Evolutionary conservation across 2,888 invertebrate species (phyloP), one percentile per base, ranked within the genome.

Genomic region (Leptopterna dolabrata): DNA sequence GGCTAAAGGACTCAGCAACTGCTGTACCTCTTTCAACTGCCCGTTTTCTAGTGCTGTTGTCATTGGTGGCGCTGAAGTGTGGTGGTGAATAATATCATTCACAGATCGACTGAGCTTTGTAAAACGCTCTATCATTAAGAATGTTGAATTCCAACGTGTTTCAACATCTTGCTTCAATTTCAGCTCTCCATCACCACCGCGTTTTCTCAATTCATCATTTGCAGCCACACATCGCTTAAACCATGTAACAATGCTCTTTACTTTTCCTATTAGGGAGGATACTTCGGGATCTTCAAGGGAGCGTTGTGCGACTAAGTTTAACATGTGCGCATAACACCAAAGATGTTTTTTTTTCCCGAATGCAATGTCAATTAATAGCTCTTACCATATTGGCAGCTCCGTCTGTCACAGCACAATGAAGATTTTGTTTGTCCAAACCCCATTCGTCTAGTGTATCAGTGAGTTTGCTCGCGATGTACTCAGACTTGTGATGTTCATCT

Each of bases 261-360:
- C 84, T 73, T 84, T 84, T 30, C 13, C 19, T 1, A 84, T 84
- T 6, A 84, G 16, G 1, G n/a, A 16, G 14, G 11, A 3, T n/a
- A 84, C 2, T 4, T 73, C 29, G 84, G 89, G 89, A 0, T 89
- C 83, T 27, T 36, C 27, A n/a, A 87, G 16, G n/a, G 87, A 70
- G 14, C 63, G 29, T 14, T 90, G 90, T 83, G 90, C 90, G 0
- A 91, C 90, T 55, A 91, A 90, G 90, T 91, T 91, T 36, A 91
- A 86, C 6, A 90, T 90, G 81, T 91, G 91, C 6, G 91, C 91
- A 90, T 91, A 91, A 81, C 91, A 91, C 45, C 90, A 90, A 11
- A 91, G 90, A 88, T 91, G 90, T 88, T 89, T 90, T 87, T 78
- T 87, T 63, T 89, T 90, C 3, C 91, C 91, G 90, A 91, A 91